Base-by-base conservation (phyloP, 2,113 vertebrate species). In the Lates calcarifer region DNA sequence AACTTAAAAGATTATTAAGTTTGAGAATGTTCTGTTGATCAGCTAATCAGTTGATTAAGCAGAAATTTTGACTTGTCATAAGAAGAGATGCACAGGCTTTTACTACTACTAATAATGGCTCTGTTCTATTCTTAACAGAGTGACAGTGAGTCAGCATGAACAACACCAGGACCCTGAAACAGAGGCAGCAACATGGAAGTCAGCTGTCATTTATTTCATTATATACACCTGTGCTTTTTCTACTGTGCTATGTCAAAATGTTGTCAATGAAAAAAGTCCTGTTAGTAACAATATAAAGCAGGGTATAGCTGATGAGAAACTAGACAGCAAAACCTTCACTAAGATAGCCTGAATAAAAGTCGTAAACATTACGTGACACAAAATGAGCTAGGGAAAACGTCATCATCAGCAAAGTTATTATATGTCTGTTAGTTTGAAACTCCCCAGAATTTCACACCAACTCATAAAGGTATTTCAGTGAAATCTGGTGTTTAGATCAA, bases 391-490 rank as follows among this genome's bases (percentile, higher is more conserved):
- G 17, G 33, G 18, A 55, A 64, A 29, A 39, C 43, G 0, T 61
- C 56, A 29, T 24, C 18, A 41, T 64, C 26, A 55, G 12, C 55
- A 1, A 55, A 45, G 18, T 64, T 31, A 24, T 3, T 18, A 35
- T 65, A 28, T 65, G 43, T 77, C 53, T 61, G n/a, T n/a, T n/a
- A n/a, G n/a, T n/a, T n/a, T n/a, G n/a, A n/a, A n/a, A n/a, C n/a
- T n/a, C n/a, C n/a, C n/a, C n/a, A n/a, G 43, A n/a, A 31, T 45
- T 35, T 53, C 76, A 61, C 28, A 41, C 55, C 68, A 62, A 74
- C 55, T 62, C 18, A 65, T 51, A 3, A 63, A 63, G 57, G 56
- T 29, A 56, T 37, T 53, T 82, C 17, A 33, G 61, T 56, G 12
- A 61, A 55, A 39, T 57, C 1, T 47, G 29, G 58, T 28, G 18